Evolutionary conservation across 1,140 invertebrate genomes (phyloP).

Genomic region (Drosophila kepulauana): DNA sequence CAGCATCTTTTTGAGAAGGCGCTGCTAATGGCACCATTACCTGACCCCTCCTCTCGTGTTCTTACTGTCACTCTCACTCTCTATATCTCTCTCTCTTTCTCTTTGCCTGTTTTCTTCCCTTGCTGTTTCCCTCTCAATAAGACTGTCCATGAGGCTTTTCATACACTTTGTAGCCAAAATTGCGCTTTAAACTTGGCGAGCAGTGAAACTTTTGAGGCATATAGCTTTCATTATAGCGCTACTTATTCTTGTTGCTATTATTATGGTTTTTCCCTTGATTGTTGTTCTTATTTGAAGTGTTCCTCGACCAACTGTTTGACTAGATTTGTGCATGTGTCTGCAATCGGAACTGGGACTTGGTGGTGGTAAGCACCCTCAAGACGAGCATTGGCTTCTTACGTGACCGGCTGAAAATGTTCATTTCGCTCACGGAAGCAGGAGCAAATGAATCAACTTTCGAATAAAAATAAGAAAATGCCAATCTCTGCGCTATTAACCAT

Average conservation of each 20-base stretch:
- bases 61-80: not conserved
- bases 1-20: slow-evolving; percentile 64
- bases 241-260: slow-evolving; percentile 43
- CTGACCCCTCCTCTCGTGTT: slow-evolving; percentile 42
- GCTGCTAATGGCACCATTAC: slow-evolving; percentile 80
- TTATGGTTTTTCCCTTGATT: slow-evolving; percentile 19
- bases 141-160: slow-evolving; percentile 9
- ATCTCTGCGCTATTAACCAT: slow-evolving; percentile 50
- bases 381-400: slow-evolving; percentile 56
- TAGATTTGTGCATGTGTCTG: not conserved
- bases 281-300: slow-evolving; percentile 57
- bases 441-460: slow-evolving; percentile 81
- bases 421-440: slow-evolving; percentile 67
- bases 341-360: not conserved
- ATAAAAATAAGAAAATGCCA: slow-evolving; percentile 63
- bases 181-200: slow-evolving; percentile 64
- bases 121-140: too few species aligned
- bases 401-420: slow-evolving; percentile 75
- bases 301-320: slow-evolving; percentile 63
- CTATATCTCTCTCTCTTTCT: not conserved
- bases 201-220: slow-evolving; percentile 68
- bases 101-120: too few species aligned
- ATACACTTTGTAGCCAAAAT: slow-evolving; percentile 48
- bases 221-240: slow-evolving; percentile 67
- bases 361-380: slow-evolving; percentile 4